Conservation (phyloP, 1,140 invertebrate species). For the Trinorchestia longiramus region DNA sequence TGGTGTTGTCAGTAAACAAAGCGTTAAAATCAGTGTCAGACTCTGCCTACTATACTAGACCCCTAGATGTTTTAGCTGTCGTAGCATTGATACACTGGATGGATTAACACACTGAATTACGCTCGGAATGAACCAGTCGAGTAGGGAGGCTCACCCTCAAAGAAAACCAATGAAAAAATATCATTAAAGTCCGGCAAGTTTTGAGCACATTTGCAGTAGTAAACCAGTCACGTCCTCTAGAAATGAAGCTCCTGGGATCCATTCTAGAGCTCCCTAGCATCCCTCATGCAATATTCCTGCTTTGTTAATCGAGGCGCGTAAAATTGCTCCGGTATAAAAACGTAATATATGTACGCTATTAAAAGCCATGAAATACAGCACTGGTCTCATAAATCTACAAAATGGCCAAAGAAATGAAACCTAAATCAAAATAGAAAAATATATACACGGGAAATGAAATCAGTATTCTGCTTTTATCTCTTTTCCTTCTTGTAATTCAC, state of each 20-base stretch:
- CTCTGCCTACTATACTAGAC: too few species aligned
- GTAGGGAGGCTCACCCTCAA: not conserved
- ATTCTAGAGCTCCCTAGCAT: conserved; percentile 3
- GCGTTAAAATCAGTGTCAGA: too few species aligned
- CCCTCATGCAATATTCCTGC: conserved; percentile 33
- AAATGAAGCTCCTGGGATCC: conserved; percentile 26
- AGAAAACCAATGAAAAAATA: not conserved
- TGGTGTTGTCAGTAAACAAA: too few species aligned
- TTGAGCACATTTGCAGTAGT: not conserved
- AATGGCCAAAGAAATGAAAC: not conserved
- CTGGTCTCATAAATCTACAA: not conserved
- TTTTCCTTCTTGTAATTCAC: not conserved
- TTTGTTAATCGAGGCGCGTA: not conserved
- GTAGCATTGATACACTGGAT: not conserved
- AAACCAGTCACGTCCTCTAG: not conserved
- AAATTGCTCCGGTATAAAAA: not conserved
- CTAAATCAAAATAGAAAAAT: not conserved
- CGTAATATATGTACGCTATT: not conserved
- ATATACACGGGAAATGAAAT: not conserved
- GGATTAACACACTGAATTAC: not conserved
- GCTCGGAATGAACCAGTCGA: not conserved
- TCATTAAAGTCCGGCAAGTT: not conserved
- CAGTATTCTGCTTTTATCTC: not conserved
- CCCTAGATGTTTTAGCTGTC: too few species aligned
- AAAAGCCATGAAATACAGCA: not conserved